phyloP scores from a whole-genome alignment of 2,888 invertebrate genomes.

The Caenorhabditis macrosperma region DNA sequence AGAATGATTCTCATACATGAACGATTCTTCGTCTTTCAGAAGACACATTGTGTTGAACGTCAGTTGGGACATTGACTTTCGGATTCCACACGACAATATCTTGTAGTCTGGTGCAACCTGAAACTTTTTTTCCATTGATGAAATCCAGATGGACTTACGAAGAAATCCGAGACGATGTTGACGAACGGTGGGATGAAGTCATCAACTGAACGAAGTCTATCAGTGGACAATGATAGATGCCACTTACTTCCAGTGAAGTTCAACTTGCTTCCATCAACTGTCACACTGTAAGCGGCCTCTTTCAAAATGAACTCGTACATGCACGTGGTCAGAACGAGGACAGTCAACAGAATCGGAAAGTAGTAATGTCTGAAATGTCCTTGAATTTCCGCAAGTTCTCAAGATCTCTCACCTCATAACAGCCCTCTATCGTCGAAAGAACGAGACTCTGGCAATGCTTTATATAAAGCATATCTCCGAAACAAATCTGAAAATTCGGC shows the following conservation, averaged over 20 bases:
- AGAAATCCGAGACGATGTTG: conserved; percentile 46
- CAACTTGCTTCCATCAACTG: conserved; percentile 10
- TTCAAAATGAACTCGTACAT: conserved; percentile 32
- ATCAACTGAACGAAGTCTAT: conserved; percentile 38
- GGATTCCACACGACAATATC: conserved; percentile 39
- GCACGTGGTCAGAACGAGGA: conserved; percentile 8
- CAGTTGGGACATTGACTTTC: conserved; percentile 44
- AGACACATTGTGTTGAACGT: conserved; percentile 46
- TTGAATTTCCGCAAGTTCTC: neutral
- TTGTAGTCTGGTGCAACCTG: conserved; percentile 37
- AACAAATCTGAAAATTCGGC: conserved; percentile 17
- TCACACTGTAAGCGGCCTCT: conserved; percentile 18
- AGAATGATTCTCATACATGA: conserved; percentile 21
- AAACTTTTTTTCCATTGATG: neutral
- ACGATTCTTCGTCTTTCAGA: conserved; percentile 22
- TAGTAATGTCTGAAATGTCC: conserved; percentile 7
- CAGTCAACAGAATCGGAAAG: neutral
- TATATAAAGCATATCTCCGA: conserved; percentile 39
- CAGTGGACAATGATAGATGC: neutral
- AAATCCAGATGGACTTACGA: conserved; percentile 12
- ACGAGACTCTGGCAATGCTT: neutral
- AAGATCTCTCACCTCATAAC: neutral
- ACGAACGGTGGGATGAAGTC: conserved; percentile 52
- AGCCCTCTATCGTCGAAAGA: neutral
- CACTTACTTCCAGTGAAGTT: conserved; percentile 48